Percentiles rank a stretch among this genome's conserved stretches.
Conservation (phyloP, 2,113 vertebrate genomes). For the Coreoperca whiteheadi region DNA sequence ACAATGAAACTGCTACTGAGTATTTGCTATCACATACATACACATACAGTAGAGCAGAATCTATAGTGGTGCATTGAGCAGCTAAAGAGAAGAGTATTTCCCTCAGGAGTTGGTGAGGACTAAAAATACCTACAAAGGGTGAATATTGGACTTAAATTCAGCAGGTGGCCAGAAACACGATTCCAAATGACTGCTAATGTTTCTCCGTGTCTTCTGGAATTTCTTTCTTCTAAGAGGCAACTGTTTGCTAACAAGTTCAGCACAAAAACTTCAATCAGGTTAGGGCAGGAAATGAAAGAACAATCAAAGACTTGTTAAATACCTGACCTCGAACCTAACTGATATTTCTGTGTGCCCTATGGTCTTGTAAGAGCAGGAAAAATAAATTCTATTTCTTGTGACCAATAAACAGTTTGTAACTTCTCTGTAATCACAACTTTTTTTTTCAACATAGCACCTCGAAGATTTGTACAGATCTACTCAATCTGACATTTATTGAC, state of each 20-base stretch:
- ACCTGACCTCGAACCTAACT: not conserved
- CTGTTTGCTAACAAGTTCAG: not conserved
- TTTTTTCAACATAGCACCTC: not conserved
- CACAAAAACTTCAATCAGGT: not conserved
- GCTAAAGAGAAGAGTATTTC: not conserved
- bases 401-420: not conserved
- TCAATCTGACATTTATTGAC: conserved; percentile 17
- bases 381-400: not conserved
- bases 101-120: not conserved
- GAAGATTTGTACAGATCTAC: not conserved
- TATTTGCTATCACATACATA: not conserved
- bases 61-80: not conserved
- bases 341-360: not conserved
- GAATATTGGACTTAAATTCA: not conserved
- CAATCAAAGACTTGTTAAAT: not conserved
- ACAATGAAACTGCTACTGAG: not conserved
- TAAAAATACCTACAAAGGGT: not conserved
- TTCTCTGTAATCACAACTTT: not conserved
- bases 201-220: not conserved
- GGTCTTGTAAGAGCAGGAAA: not conserved
- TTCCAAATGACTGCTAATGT: not conserved
- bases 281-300: not conserved
- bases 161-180: not conserved
- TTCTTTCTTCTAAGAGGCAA: not conserved
- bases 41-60: not conserved